phyloP scores from a whole-genome alignment of 2,113 vertebrate species.

The Lethenteron camtschaticum region DNA sequence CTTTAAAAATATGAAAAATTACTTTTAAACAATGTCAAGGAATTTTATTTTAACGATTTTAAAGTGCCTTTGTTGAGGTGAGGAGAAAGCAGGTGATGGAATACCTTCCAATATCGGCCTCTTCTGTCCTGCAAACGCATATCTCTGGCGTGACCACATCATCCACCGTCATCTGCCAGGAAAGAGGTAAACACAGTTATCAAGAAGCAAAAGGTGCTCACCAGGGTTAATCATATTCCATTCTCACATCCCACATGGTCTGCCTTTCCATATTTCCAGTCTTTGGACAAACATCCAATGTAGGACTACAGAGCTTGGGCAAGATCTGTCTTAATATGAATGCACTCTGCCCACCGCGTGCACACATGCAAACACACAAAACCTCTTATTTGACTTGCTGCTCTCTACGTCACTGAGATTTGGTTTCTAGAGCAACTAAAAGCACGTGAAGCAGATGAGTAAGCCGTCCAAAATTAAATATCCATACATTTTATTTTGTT shows the following conservation, averaged over 20 bases:
- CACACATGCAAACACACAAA: too few species aligned
- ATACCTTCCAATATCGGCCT: slow-evolving; percentile 47
- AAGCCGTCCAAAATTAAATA: neutral
- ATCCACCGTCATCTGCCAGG: slow-evolving; percentile 43
- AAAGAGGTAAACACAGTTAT: neutral
- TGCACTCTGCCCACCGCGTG: too few species aligned
- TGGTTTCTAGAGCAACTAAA: neutral
- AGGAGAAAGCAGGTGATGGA: neutral
- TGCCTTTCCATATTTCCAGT: too few species aligned
- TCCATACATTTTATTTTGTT: neutral
- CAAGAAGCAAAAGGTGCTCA: too few species aligned
- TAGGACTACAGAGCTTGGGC: too few species aligned
- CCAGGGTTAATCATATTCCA: too few species aligned
- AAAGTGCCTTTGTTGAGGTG: too few species aligned
- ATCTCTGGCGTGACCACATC: slow-evolving; percentile 37
- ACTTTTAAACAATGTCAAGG: neutral
- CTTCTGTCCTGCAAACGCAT: slow-evolving; percentile 56
- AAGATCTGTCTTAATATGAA: too few species aligned
- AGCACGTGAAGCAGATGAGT: neutral
- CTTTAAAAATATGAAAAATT: too few species aligned
- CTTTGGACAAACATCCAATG: too few species aligned
- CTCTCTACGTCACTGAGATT: neutral
- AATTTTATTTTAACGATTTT: neutral
- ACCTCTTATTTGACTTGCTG: neutral
- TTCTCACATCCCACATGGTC: too few species aligned